Conservation (phyloP, 2,113 vertebrate species). For the Tympanuchus pallidicinctus region DNA sequence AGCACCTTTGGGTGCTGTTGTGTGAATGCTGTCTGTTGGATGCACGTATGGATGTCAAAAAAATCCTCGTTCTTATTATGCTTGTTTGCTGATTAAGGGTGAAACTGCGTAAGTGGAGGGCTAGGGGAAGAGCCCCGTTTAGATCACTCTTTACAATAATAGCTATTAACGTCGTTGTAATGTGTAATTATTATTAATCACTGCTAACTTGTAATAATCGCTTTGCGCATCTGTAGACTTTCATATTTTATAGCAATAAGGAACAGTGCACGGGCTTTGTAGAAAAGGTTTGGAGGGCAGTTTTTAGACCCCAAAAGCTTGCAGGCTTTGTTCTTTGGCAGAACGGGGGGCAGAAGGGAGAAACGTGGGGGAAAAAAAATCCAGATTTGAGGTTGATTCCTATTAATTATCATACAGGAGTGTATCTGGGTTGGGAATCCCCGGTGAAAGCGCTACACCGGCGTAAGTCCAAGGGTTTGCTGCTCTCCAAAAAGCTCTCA, state of each 20-base stretch:
- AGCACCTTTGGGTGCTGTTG: background rate
- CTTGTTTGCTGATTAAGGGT: background rate
- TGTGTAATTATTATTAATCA: background rate
- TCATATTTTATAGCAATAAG: background rate
- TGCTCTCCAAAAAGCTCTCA: background rate
- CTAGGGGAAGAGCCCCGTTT: background rate
- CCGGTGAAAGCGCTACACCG: background rate
- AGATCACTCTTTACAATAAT: background rate
- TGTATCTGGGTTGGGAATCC: background rate
- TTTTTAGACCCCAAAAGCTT: background rate
- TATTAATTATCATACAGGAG: background rate
- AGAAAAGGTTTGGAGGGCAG: background rate
- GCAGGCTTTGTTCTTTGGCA: background rate
- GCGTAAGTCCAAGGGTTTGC: background rate
- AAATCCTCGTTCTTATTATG: background rate
- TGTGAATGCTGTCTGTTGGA: background rate
- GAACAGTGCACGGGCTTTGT: background rate
- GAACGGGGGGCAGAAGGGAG: background rate
- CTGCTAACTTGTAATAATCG: background rate
- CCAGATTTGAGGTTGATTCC: background rate
- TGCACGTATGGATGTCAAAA: background rate
- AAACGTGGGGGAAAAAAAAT: rapidly evolving
- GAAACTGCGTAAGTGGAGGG: background rate
- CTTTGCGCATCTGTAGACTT: background rate
- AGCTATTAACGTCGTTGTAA: background rate